Evolutionary conservation across 2,888 invertebrate species (phyloP).

Genomic region (Pherbina coryleti): DNA sequence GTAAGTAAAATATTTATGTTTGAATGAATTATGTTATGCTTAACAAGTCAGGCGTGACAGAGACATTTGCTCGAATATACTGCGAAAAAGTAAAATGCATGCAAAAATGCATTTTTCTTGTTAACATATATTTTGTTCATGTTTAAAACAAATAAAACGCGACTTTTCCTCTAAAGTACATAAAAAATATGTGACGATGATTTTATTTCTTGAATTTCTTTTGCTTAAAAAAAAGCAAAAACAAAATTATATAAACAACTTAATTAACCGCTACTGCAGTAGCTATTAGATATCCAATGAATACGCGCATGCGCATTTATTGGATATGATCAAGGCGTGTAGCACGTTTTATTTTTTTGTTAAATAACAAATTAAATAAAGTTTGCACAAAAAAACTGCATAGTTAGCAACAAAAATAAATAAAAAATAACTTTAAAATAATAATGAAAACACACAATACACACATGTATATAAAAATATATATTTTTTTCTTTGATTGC

Average conservation of each 20-base stretch:
- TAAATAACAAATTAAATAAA: neutral
- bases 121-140: no score
- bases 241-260: neutral
- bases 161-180: no score
- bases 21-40: neutral
- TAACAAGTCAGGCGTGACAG: neutral
- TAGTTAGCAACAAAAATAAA: slow-evolving; percentile 40
- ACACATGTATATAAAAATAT: slow-evolving; percentile 4
- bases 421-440: slow-evolving; percentile 26
- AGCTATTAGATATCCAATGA: neutral
- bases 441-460: slow-evolving; percentile 12
- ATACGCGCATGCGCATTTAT: neutral
- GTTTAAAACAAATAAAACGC: no score
- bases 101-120: no score
- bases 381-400: slow-evolving; percentile 43
- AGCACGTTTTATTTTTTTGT: slow-evolving; percentile 10
- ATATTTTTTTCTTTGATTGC: slow-evolving; percentile 26
- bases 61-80: neutral
- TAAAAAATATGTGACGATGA: no score
- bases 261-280: slow-evolving; percentile 16
- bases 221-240: no score
- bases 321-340: neutral
- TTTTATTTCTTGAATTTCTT: no score
- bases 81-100: neutral
- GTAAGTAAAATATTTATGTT: neutral